Percentiles rank a stretch among this genome's conserved stretches.
phyloP scores from a whole-genome alignment of 2,797 vertebrate species.

The Artibeus lituratus region DNA sequence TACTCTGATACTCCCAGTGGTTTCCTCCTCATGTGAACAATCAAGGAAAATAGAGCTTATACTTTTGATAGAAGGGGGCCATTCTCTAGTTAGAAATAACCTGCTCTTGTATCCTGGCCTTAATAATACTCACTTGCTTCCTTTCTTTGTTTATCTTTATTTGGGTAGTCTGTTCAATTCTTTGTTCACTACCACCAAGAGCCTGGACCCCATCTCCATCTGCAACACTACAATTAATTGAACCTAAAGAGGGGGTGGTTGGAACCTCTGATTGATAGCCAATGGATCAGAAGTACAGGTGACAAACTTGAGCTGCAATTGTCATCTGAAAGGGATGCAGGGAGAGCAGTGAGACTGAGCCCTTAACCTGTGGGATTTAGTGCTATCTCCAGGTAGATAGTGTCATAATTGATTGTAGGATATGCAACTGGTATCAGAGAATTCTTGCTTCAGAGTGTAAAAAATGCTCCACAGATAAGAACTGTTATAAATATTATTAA shows the following conservation, averaged over 20 bases:
- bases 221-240: background rate
- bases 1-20: background rate
- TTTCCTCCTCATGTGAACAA: background rate
- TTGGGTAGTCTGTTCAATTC: background rate
- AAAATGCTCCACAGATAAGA: background rate
- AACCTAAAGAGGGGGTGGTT: background rate
- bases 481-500: background rate
- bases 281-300: background rate
- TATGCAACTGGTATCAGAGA: background rate
- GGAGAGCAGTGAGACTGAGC: too few relatives aligned
- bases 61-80: background rate
- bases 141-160: background rate
- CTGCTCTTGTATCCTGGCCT: background rate
- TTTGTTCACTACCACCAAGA: background rate
- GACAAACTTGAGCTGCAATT: background rate
- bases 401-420: background rate
- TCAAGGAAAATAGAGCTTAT: background rate
- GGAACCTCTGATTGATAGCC: background rate
- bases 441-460: background rate
- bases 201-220: background rate
- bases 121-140: background rate
- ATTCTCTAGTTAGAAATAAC: background rate
- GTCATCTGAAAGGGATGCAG: background rate
- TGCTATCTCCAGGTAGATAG: background rate
- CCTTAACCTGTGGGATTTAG: background rate